Evolutionary conservation across 2,113 vertebrate species (phyloP), one percentile per base, ranked within the genome.

Genomic region (Istiophorus platypterus): DNA sequence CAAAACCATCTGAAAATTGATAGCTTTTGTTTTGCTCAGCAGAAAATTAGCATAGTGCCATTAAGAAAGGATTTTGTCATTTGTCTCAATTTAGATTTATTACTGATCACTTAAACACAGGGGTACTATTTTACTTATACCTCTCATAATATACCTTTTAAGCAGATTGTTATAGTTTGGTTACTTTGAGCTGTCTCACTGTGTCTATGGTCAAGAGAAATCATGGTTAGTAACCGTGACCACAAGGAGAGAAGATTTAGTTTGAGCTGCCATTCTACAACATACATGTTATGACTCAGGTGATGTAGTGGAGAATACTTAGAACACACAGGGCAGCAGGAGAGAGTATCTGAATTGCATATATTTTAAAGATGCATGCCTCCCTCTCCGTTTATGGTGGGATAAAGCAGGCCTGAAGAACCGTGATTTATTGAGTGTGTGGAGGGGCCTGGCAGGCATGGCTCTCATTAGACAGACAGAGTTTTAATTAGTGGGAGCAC

Each of bases 381-480:
- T 63, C 78, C 62, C 64, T 83, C 80, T 47, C 72, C 14, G 42
- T 89, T 1, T 29, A 85, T 75, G 82, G 88, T 51, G 83, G 92
- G 85, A 88, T 91, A 85, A 94, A 91, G 82, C 73, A 63, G 84
- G 76, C 79, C 89, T 78, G 90, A 86, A 70, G 86, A 84, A 85
- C 39, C 37, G 86, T 94, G 93, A 94, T 94, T 94, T 94, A 95
- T 95, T 91, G 87, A 91, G 81, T 73, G 84, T 75, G 85, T 72
- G 69, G 78, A 87, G 90, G 76, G 84, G 52, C 81, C 89, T 88
- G 92, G 92, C 92, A 92, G 88, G 86, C 89, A 84, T 73, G 47
- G 81, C 87, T 92, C 94, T 95, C 92, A 92, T 93, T 94, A 93
- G 90, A 91, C 89, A 86, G 90, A 88, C 89, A 79, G 79, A 81